Base-by-base conservation (phyloP, 2,888 invertebrate genomes). In the Chouioia cunea region DNA sequence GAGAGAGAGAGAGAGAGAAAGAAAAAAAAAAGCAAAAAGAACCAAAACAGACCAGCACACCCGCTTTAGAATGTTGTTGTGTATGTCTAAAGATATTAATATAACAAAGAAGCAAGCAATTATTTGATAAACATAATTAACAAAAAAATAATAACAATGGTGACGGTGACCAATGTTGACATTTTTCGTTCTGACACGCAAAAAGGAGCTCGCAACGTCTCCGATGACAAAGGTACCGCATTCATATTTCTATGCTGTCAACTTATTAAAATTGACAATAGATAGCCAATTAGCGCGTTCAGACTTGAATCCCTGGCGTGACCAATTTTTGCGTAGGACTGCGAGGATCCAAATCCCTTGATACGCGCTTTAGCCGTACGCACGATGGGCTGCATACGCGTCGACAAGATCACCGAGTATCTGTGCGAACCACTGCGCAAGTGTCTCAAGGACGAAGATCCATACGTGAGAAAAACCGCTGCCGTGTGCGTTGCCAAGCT, bases 381-480 rank as follows among this genome's bases (percentile, higher is more conserved):
- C 71, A 99, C 99, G 18, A 99, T 99, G 99, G 99, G 99, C 65
- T 99, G 99, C 86, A 99, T 99, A 83, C 91, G 99, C 15, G 99
- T 99, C 66, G 99, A 99, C 88, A 99, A 99, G 89, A 99, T 99
- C 81, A 99, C 99, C 0, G 99, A 99, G 88, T 99, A 99, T 87
- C 89, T 99, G 52, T 99, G 99, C 86, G 99, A 99, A 84, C 99
- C 99, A 0, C 88, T 99, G 77, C 89, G 99, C 70, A 99, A 96
- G 84, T 96, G 96, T 83, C 87, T 96, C 74, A 95, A 95, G 86
- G 97, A 97, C 86, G 97, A 97, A 84, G 97, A 97, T 87, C 97
- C 97, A 0, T 97, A 97, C 87, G 97, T 97, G 10, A 90, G 99
- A 77, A 99, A 99, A 88, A 99, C 99, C 0, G 99, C 99, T 1